These are phyloP conservation scores for Drosophila suboccidentalis DNA, from an alignment of 2,888 invertebrate species.

Conservation along the genomic window DNA sequence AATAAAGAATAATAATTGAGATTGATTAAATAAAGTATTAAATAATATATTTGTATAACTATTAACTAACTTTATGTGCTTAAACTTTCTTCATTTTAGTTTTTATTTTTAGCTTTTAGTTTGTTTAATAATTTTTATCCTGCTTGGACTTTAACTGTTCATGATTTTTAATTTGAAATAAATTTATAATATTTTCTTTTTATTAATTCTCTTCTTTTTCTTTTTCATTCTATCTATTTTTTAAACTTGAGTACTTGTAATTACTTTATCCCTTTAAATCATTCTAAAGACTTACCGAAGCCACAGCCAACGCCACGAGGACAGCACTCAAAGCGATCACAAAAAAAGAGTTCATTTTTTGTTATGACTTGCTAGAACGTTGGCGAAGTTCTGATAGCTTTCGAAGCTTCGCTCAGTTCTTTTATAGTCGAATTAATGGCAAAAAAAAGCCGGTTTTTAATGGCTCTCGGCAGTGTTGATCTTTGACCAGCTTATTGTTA, in stretches of 20 bases:
- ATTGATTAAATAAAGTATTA: not conserved
- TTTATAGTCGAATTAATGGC: constrained; percentile 57
- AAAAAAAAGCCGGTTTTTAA: constrained; percentile 63
- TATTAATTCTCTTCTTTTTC: not conserved
- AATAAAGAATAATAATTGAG: not conserved
- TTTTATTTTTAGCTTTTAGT: not conserved
- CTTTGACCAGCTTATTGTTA: constrained; percentile 41
- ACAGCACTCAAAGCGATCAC: constrained; percentile 66
- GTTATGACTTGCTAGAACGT: constrained; percentile 59
- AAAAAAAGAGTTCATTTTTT: constrained; percentile 70
- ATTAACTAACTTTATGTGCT: not conserved
- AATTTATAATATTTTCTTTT: too few species aligned
- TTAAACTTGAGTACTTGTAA: not conserved
- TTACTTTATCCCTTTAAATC: not conserved
- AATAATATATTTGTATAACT: not conserved
- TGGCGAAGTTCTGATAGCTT: constrained; percentile 57
- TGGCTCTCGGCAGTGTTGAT: constrained; percentile 52
- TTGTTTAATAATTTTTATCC: too few species aligned
- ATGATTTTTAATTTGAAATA: too few species aligned
- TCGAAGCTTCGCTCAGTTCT: constrained; percentile 23
- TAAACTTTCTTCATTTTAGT: not conserved
- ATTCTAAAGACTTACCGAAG: constrained; percentile 62
- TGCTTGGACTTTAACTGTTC: too few species aligned
- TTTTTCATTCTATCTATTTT: not conserved
- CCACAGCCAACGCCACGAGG: constrained; percentile 56